Percentiles rank a stretch among this genome's conserved stretches.
Conservation (phyloP, 2,888 invertebrate species). For the Dinocampus coccinellae region DNA sequence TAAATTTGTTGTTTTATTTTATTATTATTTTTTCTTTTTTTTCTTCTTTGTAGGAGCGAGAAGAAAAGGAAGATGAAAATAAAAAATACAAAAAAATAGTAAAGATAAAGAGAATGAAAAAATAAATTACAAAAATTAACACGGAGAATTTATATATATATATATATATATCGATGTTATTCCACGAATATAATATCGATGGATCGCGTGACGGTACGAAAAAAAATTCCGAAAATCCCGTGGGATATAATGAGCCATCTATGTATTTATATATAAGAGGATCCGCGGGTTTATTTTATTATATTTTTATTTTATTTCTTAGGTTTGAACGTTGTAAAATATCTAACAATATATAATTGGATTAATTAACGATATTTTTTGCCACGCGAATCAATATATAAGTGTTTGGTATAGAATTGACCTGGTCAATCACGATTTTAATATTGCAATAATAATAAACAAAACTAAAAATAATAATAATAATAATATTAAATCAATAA, state of each 20-base stretch:
- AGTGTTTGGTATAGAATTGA: neutral
- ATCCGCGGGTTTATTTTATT: conserved; percentile 33
- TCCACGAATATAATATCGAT: conserved; percentile 61
- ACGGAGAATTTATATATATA: conserved; percentile 8
- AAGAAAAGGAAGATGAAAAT: too few species aligned
- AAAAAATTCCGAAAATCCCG: conserved; percentile 55
- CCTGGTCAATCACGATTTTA: neutral
- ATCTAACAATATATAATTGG: conserved; percentile 55
- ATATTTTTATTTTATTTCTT: conserved; percentile 39
- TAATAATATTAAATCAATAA: neutral
- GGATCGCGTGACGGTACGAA: conserved; percentile 62
- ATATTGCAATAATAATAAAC: conserved; percentile 30
- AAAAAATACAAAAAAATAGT: neutral
- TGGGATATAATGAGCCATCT: conserved; percentile 54
- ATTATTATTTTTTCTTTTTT: too few species aligned
- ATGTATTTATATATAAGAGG: conserved; percentile 38
- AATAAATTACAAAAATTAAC: neutral
- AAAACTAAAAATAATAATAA: neutral
- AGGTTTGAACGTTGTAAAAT: neutral
- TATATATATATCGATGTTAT: conserved; percentile 51
- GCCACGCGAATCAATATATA: conserved; percentile 48
- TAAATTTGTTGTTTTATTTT: too few species aligned
- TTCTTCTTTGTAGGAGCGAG: too few species aligned
- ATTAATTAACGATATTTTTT: conserved; percentile 60
- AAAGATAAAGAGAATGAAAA: neutral